Conservation (phyloP, 2,113 vertebrate species). For the Phocoena sinus region DNA sequence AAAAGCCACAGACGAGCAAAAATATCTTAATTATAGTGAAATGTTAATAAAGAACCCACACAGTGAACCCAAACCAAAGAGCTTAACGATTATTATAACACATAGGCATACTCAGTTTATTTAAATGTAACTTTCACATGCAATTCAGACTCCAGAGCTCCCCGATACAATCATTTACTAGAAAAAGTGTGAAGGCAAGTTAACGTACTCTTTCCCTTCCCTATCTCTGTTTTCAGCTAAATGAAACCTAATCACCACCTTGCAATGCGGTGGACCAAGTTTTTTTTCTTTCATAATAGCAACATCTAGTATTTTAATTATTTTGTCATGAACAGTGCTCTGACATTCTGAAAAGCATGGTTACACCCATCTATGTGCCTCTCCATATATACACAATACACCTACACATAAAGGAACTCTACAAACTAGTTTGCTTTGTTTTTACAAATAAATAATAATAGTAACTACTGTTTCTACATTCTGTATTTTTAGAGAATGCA, state of each 20-base stretch:
- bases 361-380: background rate
- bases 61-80: background rate
- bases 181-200: background rate
- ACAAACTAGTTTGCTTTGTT: background rate
- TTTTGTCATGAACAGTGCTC: background rate
- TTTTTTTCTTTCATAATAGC: background rate
- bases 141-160: background rate
- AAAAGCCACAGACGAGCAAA: background rate
- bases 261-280: background rate
- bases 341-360: background rate
- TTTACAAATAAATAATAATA: constrained; percentile 7
- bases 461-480: background rate
- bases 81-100: background rate
- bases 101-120: background rate
- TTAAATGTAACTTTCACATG: background rate
- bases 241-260: background rate
- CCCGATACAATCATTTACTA: background rate
- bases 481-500: background rate
- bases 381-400: background rate
- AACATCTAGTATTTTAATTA: constrained; percentile 9
- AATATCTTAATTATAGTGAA: background rate
- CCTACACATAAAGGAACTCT: background rate
- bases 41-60: background rate
- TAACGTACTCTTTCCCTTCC: background rate
- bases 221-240: background rate